phyloP scores from a whole-genome alignment of 2,113 vertebrate genomes.

The Semnornis frantzii region DNA sequence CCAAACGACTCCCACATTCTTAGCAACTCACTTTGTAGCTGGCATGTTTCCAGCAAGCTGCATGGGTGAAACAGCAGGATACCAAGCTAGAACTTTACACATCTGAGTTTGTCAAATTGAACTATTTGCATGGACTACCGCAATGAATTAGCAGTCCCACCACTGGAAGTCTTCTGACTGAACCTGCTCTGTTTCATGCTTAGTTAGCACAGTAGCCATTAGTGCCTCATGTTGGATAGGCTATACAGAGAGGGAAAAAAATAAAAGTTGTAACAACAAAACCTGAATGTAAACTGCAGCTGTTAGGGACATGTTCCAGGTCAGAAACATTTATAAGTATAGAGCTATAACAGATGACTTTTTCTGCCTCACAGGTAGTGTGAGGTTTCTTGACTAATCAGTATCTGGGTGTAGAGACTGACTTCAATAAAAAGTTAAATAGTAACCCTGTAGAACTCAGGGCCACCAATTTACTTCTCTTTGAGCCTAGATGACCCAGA shows the following conservation, averaged over 20 bases:
- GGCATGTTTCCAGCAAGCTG: conserved; percentile 12
- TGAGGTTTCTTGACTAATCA: neutral
- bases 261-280: neutral
- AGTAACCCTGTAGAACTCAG: neutral
- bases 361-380: neutral
- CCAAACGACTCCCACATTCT: neutral
- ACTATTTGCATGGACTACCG: neutral
- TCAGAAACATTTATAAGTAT: neutral
- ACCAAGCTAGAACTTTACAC: neutral
- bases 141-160: neutral
- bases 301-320: neutral
- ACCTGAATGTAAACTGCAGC: neutral
- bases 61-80: conserved; percentile 14
- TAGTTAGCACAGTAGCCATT: neutral
- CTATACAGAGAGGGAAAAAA: neutral
- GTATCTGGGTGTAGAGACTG: neutral
- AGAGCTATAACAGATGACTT: neutral
- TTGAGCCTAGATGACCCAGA: neutral
- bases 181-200: neutral
- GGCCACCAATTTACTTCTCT: neutral
- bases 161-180: neutral
- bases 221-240: neutral
- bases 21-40: conserved; percentile 5
- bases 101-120: conserved; percentile 14
- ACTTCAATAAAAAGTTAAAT: neutral